Evolutionary conservation across 1,140 invertebrate species (phyloP).

Genomic region (Aphaenogaster floridana): DNA sequence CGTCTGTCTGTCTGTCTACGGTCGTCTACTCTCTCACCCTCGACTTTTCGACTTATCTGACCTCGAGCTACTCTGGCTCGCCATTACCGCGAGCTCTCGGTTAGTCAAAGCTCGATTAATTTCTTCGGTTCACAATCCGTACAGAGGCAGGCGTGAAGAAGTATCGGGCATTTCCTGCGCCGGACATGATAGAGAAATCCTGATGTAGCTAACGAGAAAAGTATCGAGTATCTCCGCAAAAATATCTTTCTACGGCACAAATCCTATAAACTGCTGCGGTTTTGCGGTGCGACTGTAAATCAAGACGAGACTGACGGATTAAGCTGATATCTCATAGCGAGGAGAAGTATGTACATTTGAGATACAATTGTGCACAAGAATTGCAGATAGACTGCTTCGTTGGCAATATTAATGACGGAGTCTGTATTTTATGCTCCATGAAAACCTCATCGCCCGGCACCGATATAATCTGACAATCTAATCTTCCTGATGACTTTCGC

Average conservation of each 20-base stretch:
- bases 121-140: slow-evolving; percentile 71
- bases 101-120: slow-evolving; percentile 83
- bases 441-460: neutral
- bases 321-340: slow-evolving; percentile 26
- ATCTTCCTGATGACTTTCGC: slow-evolving; percentile 29
- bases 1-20: slow-evolving; percentile 14
- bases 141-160: slow-evolving; percentile 22
- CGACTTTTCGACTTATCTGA: slow-evolving; percentile 79
- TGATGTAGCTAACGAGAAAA: slow-evolving; percentile 47
- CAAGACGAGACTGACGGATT: slow-evolving; percentile 29
- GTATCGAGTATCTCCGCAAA: slow-evolving; percentile 29
- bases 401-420: slow-evolving; percentile 26
- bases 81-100: slow-evolving; percentile 61
- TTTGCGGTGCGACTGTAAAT: slow-evolving; percentile 14
- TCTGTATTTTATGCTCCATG: slow-evolving; percentile 3
- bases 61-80: slow-evolving; percentile 64
- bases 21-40: slow-evolving; percentile 49
- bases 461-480: slow-evolving; percentile 32
- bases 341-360: slow-evolving; percentile 5
- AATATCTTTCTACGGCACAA: slow-evolving; percentile 21
- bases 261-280: slow-evolving; percentile 22
- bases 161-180: slow-evolving; percentile 19
- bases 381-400: slow-evolving; percentile 11
- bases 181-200: slow-evolving; percentile 55
- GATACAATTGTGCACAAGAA: slow-evolving; percentile 23